Conservation (phyloP, 2,888 invertebrate genomes). For the Callyntrura sp. region DNA sequence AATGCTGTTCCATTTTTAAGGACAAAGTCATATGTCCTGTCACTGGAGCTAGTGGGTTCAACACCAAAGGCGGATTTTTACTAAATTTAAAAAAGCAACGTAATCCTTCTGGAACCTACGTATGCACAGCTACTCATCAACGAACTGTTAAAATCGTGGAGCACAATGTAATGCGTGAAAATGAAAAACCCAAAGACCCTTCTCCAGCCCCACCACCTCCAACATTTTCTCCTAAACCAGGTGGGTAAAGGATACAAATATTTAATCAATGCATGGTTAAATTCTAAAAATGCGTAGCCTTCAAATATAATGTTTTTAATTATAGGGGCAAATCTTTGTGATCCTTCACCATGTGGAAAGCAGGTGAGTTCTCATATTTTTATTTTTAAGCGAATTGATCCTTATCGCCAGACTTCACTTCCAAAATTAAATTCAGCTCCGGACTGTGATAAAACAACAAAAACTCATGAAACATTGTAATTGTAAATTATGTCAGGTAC, state of each 20-base stretch:
- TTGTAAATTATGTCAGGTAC: constrained; percentile 68
- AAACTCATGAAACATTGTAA: no score
- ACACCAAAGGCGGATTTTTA: constrained; percentile 75
- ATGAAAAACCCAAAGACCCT: constrained; percentile 61
- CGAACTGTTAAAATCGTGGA: constrained; percentile 70
- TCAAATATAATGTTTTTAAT: constrained; percentile 27
- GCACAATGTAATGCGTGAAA: constrained; percentile 67
- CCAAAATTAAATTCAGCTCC: neutral
- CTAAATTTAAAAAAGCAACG: constrained; percentile 71
- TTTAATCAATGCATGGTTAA: neutral
- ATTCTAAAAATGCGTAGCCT: neutral
- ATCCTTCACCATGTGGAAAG: constrained; percentile 78
- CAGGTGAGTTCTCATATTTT: constrained; percentile 46
- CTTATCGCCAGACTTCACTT: no score
- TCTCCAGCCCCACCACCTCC: constrained; percentile 51
- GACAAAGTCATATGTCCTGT: constrained; percentile 75
- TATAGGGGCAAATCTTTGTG: constrained; percentile 73
- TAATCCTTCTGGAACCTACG: constrained; percentile 70
- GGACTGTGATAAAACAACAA: no score
- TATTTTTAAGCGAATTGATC: neutral
- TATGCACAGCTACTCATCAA: constrained; percentile 71
- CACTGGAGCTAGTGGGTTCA: constrained; percentile 65
- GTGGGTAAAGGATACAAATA: constrained; percentile 44
- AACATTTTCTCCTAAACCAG: constrained; percentile 62
- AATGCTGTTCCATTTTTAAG: constrained; percentile 29